These are phyloP conservation scores for Platichthys flesus DNA, from an alignment of 2,113 vertebrate species.

Conservation along the genomic window DNA sequence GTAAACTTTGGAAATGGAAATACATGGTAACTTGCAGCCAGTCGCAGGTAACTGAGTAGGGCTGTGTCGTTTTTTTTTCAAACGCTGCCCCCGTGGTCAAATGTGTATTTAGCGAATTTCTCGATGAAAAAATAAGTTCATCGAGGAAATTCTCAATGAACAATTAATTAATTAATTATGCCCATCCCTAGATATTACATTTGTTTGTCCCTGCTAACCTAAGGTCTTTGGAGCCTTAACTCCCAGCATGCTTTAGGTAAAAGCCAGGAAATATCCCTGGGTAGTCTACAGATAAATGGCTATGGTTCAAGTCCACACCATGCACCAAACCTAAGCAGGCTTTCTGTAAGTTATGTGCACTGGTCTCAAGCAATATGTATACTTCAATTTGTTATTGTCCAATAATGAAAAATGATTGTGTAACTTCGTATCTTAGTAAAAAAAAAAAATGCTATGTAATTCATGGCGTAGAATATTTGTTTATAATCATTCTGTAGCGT, in stretches of 20 bases:
- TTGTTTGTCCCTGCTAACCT: background rate
- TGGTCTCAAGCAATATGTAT: background rate
- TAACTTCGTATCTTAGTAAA: background rate
- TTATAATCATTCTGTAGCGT: background rate
- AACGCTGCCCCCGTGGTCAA: too few species aligned
- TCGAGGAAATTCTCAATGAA: too few species aligned
- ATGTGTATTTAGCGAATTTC: too few species aligned
- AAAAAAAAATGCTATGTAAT: background rate
- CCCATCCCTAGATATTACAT: background rate
- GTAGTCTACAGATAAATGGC: too few species aligned
- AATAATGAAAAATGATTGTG: background rate
- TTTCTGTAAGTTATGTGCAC: background rate
- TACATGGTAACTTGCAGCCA: too few species aligned
- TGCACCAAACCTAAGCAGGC: background rate
- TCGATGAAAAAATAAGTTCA: too few species aligned
- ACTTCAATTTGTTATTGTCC: background rate
- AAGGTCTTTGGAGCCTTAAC: background rate
- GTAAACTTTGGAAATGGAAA: too few species aligned
- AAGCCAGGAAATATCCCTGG: background rate
- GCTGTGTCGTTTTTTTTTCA: too few species aligned
- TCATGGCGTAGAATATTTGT: background rate
- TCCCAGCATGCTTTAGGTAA: background rate
- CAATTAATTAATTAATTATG: too few species aligned
- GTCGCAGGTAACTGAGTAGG: too few species aligned
- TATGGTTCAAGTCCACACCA: too few species aligned